Base-by-base conservation (phyloP, 2,113 vertebrate genomes). In the Capreolus pygargus region DNA sequence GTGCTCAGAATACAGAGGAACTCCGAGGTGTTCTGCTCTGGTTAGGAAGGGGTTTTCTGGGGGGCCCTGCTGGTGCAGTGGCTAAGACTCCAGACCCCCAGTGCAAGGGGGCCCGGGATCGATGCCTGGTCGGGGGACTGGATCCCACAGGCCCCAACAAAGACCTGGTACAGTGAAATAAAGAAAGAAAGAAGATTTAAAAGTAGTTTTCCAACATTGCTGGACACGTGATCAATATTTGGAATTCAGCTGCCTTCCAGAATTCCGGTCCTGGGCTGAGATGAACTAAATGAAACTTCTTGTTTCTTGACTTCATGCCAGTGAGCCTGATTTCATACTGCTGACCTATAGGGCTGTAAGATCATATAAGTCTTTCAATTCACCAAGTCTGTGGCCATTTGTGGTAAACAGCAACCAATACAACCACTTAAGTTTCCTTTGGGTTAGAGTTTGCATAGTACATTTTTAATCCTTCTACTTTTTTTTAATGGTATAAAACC, bases 101-200 rank as follows among this genome's bases (percentile, higher is more conserved):
- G 19, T 0, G 2, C 64, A 12, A 70, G 9, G 9, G 1, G n/a
- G n/a, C n/a, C n/a, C 1, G 1, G n/a, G 9, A 11, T 11, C 21
- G 64, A 36, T 36, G n/a, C n/a, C 64, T 23, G 64, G 19, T 6
- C 0, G 2, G 64, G 64, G 64, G 2, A 23, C 64, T 70, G 10
- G 64, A 70, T 21, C n/a, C 64, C 64, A 70, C 5, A 36, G 64
- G n/a, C 64, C 64, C 0, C 64, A 23, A 4, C n/a, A 12, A 70
- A 12, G 64, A 3, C 64, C 17, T 36, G n/a, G n/a, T 1, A 0
- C 64, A 70, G 64, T 21, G 64, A 70, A 70, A 70, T 2, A 36
- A n/a, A 64, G 15, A 9, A 70, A 70, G 64, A 21, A 36, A 70
- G 11, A 70, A 36, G n/a, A n/a, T 12, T 11, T 36, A 6, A 36